These are phyloP conservation scores for Trimorus sp. DNA, from an alignment of 2,888 invertebrate species.

Conservation along the genomic window DNA sequence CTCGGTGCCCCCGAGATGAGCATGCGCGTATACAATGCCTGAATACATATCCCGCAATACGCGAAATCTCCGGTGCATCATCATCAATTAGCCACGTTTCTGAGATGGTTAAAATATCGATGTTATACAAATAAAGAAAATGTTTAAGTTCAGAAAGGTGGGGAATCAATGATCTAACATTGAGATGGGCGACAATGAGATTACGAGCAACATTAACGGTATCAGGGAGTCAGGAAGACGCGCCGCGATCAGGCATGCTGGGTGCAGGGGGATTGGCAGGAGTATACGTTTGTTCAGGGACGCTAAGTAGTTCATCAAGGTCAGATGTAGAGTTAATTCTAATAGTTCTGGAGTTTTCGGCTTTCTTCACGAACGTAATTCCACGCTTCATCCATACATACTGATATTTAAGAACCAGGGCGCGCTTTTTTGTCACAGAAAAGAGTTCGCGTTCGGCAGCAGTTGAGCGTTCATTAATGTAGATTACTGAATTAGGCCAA, in stretches of 20 bases:
- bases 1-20: background rate
- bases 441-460: background rate
- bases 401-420: background rate
- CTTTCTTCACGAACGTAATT: background rate
- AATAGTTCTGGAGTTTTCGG: background rate
- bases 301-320: background rate
- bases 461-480: background rate
- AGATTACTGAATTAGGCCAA: background rate
- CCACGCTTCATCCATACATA: background rate
- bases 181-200: background rate
- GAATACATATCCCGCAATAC: background rate
- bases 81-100: slow-evolving; percentile 6
- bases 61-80: background rate
- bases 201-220: background rate
- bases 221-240: background rate
- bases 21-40: background rate
- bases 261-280: no score
- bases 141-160: background rate
- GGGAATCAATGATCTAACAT: slow-evolving; percentile 8
- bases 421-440: background rate
- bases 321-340: background rate
- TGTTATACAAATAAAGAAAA: background rate
- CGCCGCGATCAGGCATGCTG: no score
- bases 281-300: no score
- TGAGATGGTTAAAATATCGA: slow-evolving; percentile 1